A percentile compares a stretch with the other conserved stretches of the same genome.
These are phyloP conservation scores for Microcebus griseorufus DNA, from an alignment of 2,113 vertebrate genomes.

Conservation along the genomic window DNA sequence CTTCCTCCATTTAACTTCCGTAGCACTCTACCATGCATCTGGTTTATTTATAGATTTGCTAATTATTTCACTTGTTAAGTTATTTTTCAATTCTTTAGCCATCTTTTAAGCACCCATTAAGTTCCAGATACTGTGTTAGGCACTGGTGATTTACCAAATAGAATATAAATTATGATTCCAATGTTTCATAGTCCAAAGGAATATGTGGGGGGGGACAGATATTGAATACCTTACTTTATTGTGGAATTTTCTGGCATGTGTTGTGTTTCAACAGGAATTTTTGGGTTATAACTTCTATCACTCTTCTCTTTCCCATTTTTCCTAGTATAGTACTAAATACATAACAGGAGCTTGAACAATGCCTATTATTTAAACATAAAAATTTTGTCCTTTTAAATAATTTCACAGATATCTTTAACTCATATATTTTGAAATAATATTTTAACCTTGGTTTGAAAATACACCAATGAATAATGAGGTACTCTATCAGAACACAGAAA, in stretches of 20 bases:
- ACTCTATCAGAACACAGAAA: neutral
- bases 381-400: neutral
- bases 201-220: neutral
- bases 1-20: neutral
- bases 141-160: neutral
- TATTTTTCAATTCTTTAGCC: neutral
- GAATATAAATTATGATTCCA: neutral
- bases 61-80: neutral
- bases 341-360: neutral
- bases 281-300: neutral
- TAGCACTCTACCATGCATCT: neutral
- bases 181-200: neutral
- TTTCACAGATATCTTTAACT: neutral
- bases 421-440: slow-evolving; percentile 29
- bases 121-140: neutral
- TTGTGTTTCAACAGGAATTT: neutral
- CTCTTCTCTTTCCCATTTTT: neutral
- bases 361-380: neutral
- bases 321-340: neutral
- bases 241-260: neutral
- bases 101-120: neutral
- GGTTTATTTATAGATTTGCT: neutral
- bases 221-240: neutral
- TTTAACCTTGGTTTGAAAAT: neutral
- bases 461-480: neutral